Conservation (phyloP, 2,113 vertebrate genomes). For the Ceyx melanurus region DNA sequence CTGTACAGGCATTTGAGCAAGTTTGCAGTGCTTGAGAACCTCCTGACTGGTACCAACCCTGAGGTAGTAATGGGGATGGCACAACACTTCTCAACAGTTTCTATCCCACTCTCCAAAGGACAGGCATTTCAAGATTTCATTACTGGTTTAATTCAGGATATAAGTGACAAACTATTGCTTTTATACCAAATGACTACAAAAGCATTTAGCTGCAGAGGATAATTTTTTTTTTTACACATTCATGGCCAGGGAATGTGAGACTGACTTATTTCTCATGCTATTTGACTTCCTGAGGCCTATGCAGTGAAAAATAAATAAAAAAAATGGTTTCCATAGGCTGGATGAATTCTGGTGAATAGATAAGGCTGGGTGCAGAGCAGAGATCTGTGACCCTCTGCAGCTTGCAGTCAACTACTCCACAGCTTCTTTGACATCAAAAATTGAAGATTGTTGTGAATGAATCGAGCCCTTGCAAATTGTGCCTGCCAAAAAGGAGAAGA, state of each 20-base stretch:
- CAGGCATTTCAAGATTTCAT: constrained; percentile 2
- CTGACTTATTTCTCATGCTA: constrained; percentile 67
- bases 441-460: constrained; percentile 71
- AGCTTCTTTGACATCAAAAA: constrained; percentile 72
- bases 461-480: constrained; percentile 60
- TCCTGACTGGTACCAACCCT: no score
- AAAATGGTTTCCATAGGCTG: constrained; percentile 61
- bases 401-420: constrained; percentile 38
- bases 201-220: constrained; percentile 47
- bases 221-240: constrained; percentile 25
- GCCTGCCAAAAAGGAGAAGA: constrained; percentile 38
- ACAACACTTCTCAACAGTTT: no score
- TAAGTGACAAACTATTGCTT: constrained; percentile 46
- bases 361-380: constrained; percentile 43
- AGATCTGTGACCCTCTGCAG: constrained; percentile 57
- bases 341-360: constrained; percentile 73
- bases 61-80: no score
- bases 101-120: no score
- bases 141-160: neutral
- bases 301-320: neutral
- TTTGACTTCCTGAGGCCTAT: constrained; percentile 57
- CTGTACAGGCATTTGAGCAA: no score
- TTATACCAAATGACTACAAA: constrained; percentile 48
- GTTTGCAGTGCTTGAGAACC: no score
- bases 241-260: constrained; percentile 37